These are phyloP conservation scores for Gastrophryne carolinensis DNA, from an alignment of 2,797 vertebrate genomes.

Conservation along the genomic window DNA sequence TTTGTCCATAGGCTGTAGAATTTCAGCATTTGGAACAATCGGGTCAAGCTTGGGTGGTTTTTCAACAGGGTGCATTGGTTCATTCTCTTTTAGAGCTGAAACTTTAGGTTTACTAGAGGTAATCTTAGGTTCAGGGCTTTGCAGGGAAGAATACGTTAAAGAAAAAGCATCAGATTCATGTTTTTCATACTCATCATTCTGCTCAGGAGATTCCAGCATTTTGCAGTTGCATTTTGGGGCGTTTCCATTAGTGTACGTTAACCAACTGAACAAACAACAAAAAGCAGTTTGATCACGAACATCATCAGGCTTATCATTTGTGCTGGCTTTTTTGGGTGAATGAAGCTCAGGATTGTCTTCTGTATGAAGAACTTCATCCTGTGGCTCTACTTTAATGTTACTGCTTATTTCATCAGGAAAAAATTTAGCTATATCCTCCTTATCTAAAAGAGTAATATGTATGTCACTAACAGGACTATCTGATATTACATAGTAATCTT, in stretches of 20 bases:
- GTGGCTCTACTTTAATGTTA: neutral
- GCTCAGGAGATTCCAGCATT: neutral
- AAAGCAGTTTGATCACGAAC: conserved; percentile 5
- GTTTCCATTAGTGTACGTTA: conserved; percentile 36
- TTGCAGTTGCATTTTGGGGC: conserved; percentile 31
- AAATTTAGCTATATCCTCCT: conserved; percentile 57
- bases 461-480: conserved; percentile 47
- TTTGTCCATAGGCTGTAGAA: neutral
- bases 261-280: conserved; percentile 51
- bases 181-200: accelerated
- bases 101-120: neutral
- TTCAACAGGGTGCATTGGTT: neutral
- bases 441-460: conserved; percentile 57
- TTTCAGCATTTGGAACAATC: neutral
- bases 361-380: neutral
- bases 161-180: neutral
- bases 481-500: neutral
- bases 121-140: neutral
- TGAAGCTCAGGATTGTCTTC: neutral
- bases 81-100: neutral
- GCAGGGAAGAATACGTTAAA: neutral
- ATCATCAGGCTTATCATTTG: neutral
- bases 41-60: neutral
- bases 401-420: conserved; percentile 44
- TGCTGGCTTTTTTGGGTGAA: neutral